phyloP scores from a whole-genome alignment of 2,888 invertebrate genomes.

The Chironomus riparius region DNA sequence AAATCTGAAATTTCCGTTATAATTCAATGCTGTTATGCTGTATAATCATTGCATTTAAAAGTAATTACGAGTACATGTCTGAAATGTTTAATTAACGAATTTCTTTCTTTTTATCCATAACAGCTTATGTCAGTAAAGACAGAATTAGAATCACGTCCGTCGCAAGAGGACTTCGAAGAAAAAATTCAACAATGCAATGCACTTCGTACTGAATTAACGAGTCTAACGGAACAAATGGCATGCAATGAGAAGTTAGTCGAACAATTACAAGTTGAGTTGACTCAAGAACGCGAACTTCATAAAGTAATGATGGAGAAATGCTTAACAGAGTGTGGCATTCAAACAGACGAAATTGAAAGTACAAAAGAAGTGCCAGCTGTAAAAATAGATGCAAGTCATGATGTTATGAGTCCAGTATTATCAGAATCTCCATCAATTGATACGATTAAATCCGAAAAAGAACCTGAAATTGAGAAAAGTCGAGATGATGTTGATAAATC shows the following conservation, averaged over 20 bases:
- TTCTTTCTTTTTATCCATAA: background rate
- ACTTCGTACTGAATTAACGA: constrained; percentile 10
- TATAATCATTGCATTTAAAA: too few relatives aligned
- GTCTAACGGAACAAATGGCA: constrained; percentile 15
- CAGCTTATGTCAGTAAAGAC: constrained; percentile 17
- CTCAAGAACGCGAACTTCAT: background rate
- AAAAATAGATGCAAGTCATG: background rate
- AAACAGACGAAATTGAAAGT: constrained; percentile 16
- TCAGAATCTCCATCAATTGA: background rate
- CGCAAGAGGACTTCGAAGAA: constrained; percentile 8
- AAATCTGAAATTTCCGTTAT: too few relatives aligned
- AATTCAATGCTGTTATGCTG: too few relatives aligned
- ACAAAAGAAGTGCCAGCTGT: background rate
- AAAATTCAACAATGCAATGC: constrained; percentile 25
- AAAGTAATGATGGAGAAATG: background rate
- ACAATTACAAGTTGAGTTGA: background rate
- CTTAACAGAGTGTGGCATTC: background rate
- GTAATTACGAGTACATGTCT: too few relatives aligned
- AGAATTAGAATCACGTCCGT: constrained; percentile 21
- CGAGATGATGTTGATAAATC: background rate
- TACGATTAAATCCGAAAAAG: background rate
- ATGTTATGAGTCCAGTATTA: background rate
- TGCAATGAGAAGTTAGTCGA: constrained; percentile 15
- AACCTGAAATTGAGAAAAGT: background rate
- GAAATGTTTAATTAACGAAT: background rate